These are phyloP conservation scores for Cephus pulcher DNA, from an alignment of 2,888 invertebrate species.

Conservation along the genomic window DNA sequence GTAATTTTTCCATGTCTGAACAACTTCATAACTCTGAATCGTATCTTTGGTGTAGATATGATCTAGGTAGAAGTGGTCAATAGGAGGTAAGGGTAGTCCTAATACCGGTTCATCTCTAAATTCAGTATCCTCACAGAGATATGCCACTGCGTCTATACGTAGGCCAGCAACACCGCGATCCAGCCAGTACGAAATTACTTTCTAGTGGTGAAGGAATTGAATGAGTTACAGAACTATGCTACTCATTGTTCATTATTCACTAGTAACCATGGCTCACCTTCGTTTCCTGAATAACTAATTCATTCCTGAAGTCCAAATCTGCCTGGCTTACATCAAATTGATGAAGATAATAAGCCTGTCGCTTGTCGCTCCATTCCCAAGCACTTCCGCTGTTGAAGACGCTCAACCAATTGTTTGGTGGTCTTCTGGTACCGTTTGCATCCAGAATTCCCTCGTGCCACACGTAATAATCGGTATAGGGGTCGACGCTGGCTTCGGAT, in stretches of 20 bases:
- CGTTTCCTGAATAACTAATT: not conserved
- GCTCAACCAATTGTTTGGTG: slow-evolving; percentile 84
- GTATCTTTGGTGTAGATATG: slow-evolving; percentile 75
- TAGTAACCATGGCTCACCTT: too few species aligned
- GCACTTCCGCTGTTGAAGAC: slow-evolving; percentile 76
- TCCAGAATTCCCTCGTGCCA: slow-evolving; percentile 76
- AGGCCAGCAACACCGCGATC: slow-evolving; percentile 88
- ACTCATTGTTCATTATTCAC: too few species aligned
- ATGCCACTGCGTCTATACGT: slow-evolving; percentile 81
- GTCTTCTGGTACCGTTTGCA: slow-evolving; percentile 66
- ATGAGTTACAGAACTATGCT: too few species aligned
- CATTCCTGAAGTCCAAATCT: slow-evolving; percentile 1
- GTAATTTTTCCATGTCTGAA: slow-evolving; percentile 72
- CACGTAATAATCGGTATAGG: slow-evolving; percentile 80
- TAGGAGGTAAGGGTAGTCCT: slow-evolving; percentile 58
- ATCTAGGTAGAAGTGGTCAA: slow-evolving; percentile 69
- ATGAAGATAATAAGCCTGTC: slow-evolving; percentile 83
- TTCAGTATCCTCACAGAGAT: slow-evolving; percentile 72
- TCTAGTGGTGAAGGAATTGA: slow-evolving; percentile 64
- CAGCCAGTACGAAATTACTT: slow-evolving; percentile 76
- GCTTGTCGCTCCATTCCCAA: slow-evolving; percentile 76
- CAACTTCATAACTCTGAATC: slow-evolving; percentile 70
- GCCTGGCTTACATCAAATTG: slow-evolving; percentile 69
- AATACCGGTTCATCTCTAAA: slow-evolving; percentile 70
- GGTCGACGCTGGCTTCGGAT: slow-evolving; percentile 71